Evolutionary conservation across 2,797 vertebrate genomes (phyloP), one percentile per base, ranked within the genome.

Genomic region (Carapus acus): DNA sequence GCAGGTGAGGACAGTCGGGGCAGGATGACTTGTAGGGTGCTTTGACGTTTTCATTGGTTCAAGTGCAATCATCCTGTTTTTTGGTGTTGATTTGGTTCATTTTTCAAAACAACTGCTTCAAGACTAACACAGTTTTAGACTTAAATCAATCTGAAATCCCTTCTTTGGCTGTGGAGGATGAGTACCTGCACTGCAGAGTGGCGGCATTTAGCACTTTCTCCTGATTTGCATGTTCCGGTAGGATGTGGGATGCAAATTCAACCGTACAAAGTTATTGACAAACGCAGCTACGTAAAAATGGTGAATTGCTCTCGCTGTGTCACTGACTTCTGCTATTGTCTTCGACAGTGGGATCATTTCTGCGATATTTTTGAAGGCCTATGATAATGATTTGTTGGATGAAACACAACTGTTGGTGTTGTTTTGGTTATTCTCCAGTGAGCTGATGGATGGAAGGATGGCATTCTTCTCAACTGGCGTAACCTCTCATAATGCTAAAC

Each of bases 181-280:
- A 43, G 27, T 56, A 34, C 1, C 6, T 15, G 2, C 1, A 2
- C 12, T 8, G 55, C 47, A 41, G 45, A 23, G 42, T 36, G 36
- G 29, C 36, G 21, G 45, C 15, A 55, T 22, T 48, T 49, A 8
- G 14, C 1, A 7, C 11, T 46, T 60, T 57, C 18, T 24, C 53
- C 49, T 20, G 13, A 61, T 81, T 83, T 79, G 71, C 77, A 81
- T 79, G 48, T 47, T n/a, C 36, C 55, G 50, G 2, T 42, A 31
- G 27, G 42, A 48, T 37, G 41, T 41, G 16, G 36, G 53, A 80
- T 76, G 73, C 63, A 79, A 74, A 78, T 70, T 20, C 13, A 14
- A 50, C 43, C 45, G 23, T 7, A 29, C 15, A 60, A 65, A 57
- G 38, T 42, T 58, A n/a, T 17, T n/a, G 11, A 14, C 8, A 11